Evolutionary conservation across 2,797 vertebrate genomes (phyloP).

Genomic region (Gorsachius magnificus): DNA sequence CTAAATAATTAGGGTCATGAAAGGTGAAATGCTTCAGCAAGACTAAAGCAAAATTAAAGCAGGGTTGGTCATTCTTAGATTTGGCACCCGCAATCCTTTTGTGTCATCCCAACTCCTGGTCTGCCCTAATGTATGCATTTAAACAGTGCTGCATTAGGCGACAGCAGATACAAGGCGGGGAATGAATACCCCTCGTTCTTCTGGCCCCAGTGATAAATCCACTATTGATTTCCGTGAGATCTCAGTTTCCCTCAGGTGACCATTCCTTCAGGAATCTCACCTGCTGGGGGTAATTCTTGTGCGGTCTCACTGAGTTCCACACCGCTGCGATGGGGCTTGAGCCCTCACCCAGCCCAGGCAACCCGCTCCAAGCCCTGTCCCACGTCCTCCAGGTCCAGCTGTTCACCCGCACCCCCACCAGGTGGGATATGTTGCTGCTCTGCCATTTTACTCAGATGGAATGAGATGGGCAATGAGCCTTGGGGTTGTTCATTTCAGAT

Average conservation of each 20-base stretch:
- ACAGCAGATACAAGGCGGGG: neutral
- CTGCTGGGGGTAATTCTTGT: neutral
- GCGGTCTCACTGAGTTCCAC: neutral
- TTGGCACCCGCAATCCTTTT: neutral
- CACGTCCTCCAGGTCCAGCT: neutral
- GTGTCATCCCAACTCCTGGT: neutral
- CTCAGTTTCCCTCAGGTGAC: neutral
- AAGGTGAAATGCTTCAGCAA: neutral
- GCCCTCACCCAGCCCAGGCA: neutral
- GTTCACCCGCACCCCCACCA: neutral
- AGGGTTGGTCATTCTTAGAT: neutral
- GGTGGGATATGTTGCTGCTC: neutral
- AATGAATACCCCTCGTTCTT: neutral
- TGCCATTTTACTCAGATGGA: neutral
- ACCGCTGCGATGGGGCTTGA: accelerated
- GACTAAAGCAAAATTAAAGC: neutral
- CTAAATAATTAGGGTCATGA: neutral
- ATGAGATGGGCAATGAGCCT: neutral
- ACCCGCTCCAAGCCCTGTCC: neutral
- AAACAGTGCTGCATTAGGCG: neutral
- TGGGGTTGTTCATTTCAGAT: neutral
- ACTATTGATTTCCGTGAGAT: neutral
- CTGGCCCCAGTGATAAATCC: neutral
- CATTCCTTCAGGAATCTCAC: neutral
- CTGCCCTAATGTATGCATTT: neutral